Base-by-base conservation (phyloP, 2,797 vertebrate species). In the Gymnothorax reevesii region DNA sequence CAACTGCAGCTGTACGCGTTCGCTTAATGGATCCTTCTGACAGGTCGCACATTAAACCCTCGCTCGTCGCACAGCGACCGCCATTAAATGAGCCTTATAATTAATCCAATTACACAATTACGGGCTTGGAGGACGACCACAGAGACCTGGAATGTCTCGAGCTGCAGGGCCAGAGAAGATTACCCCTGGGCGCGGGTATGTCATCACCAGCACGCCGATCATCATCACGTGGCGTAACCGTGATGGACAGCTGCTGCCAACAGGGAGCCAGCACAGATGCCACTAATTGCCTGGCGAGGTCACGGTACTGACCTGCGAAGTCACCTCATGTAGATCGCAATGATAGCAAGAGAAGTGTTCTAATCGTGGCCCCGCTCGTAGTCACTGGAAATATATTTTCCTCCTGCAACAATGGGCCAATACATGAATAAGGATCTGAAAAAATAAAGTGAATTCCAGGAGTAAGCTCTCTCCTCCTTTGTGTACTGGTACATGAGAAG, bases 41-140 rank as follows among this genome's bases (percentile, higher is more conserved):
- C 15, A 4, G 71, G 71, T 4, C 15, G 71, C 13, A 17, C 71
- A 75, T 33, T 4, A 75, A 49, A 33, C 71, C 33, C 33, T 75
- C 71, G 33, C 33, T 49, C 27, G 4, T 27, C 17, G 71, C 71
- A 49, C 27, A 49, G 71, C 27, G 2, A 75, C 8, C 71, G 17
- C 12, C 12, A 33, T 75, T 49, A 75, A 75, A 75, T 49, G 71
- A 75, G 13, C 71, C 71, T 75, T 75, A 75, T 75, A 20, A 75
- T 75, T 75, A 75, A 75, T 75, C 71, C 71, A 75, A 75, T 75
- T 75, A 75, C 10, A 13, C 49, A 75, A 75, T 75, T 75, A 75
- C 42, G 33, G 71, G 71, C 71, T 75, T 75, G 71, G 71, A 75
- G 4, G 25, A 33, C 49, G 13, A 27, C 71, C 71, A 75, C 71